Percentiles rank a stretch among this genome's conserved stretches.
Conservation (phyloP, 2,113 vertebrate genomes). For the Girardinichthys multiradiatus region DNA sequence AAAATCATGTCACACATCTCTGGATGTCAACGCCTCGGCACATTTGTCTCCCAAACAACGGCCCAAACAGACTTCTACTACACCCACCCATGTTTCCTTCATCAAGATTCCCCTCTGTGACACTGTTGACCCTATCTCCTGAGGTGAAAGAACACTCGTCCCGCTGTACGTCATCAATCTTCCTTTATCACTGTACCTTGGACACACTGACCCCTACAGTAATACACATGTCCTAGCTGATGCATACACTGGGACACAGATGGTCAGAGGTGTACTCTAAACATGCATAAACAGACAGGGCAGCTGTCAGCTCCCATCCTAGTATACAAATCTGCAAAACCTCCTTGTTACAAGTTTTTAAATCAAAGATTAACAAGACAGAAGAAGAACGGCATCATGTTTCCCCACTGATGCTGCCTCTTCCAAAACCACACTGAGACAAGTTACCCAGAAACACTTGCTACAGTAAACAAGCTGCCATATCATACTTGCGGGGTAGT, state of each 20-base stretch:
- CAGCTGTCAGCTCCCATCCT: slow-evolving; percentile 25
- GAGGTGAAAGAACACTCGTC: slow-evolving; percentile 45
- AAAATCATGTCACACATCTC: slow-evolving; percentile 56
- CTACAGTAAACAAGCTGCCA: neutral
- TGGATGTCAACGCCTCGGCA: slow-evolving; percentile 40
- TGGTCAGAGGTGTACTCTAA: slow-evolving; percentile 42
- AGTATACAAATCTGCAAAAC: slow-evolving; percentile 2
- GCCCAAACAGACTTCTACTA: neutral
- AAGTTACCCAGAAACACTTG: neutral
- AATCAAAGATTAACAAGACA: slow-evolving; percentile 22
- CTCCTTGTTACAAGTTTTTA: slow-evolving; percentile 1
- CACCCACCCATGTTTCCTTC: neutral
- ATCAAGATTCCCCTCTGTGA: slow-evolving; percentile 7
- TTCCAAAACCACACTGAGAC: slow-evolving; percentile 5
- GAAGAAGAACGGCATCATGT: neutral
- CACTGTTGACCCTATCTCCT: slow-evolving; percentile 31
- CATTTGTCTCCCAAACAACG: neutral
- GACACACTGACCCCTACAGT: slow-evolving; percentile 22
- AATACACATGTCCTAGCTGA: slow-evolving; percentile 27
- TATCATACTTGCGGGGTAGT: neutral
- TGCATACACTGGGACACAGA: slow-evolving; percentile 38
- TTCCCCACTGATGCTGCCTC: neutral
- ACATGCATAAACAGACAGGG: slow-evolving; percentile 22
- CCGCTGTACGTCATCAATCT: slow-evolving; percentile 44
- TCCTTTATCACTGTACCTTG: slow-evolving; percentile 18